Conservation (phyloP, 2,888 invertebrate species). For the Mesorhabditis spiculigera region DNA sequence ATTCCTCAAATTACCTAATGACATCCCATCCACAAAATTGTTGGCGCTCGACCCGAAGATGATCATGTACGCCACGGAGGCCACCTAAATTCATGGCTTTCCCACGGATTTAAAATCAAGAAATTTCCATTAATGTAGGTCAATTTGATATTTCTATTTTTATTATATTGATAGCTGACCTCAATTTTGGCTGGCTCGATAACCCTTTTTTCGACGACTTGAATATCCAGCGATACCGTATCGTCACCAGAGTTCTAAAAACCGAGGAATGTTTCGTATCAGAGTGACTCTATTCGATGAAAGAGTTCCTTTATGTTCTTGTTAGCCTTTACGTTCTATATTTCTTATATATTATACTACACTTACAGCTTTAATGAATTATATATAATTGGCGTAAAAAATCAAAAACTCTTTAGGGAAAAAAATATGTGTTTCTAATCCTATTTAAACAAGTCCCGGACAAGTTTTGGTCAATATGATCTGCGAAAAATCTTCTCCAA, state of each 20-base stretch:
- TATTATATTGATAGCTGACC: constrained; percentile 11
- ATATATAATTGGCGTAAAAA: too few relatives aligned
- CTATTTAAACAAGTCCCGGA: too few relatives aligned
- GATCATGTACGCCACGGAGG: constrained; percentile 55
- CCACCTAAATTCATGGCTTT: constrained; percentile 18
- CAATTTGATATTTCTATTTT: background rate
- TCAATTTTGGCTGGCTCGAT: constrained; percentile 44
- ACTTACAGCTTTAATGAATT: too few relatives aligned
- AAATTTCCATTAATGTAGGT: background rate
- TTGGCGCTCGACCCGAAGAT: constrained; percentile 53
- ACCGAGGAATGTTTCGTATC: background rate
- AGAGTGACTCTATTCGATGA: too few relatives aligned
- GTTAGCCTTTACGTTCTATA: too few relatives aligned
- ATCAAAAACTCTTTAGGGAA: too few relatives aligned
- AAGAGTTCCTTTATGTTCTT: too few relatives aligned
- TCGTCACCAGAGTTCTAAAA: constrained; percentile 18
- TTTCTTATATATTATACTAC: too few relatives aligned
- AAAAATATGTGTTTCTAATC: too few relatives aligned
- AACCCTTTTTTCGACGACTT: constrained; percentile 47
- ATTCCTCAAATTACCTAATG: constrained; percentile 29
- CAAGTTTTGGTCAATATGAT: too few relatives aligned
- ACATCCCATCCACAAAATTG: constrained; percentile 57
- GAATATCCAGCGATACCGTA: constrained; percentile 33
- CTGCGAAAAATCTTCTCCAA: too few relatives aligned
- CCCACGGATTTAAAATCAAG: constrained; percentile 28